Evolutionary conservation across 2,888 invertebrate species (phyloP).

Genomic region (Caenorhabditis doughertyi): DNA sequence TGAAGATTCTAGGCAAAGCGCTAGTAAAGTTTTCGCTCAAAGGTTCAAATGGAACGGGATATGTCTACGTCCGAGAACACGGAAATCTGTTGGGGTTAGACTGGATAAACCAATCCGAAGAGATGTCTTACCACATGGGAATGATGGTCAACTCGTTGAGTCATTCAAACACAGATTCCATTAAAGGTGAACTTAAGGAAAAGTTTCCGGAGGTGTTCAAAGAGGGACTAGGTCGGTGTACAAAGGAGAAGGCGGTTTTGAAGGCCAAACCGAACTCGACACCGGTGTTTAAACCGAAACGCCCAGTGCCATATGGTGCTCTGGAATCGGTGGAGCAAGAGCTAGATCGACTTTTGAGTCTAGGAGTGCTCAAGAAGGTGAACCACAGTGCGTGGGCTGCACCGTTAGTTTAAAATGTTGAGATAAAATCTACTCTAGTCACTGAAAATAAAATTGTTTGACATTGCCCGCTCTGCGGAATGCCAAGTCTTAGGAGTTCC

Average conservation of each 20-base stretch:
- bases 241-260: not conserved
- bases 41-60: not conserved
- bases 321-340: not conserved
- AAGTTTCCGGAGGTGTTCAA: slow-evolving; percentile 17
- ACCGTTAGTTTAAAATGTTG: slow-evolving; percentile 71
- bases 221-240: slow-evolving; percentile 7
- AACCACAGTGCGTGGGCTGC: slow-evolving; percentile 67
- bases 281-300: slow-evolving; percentile 5
- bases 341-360: not conserved
- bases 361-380: slow-evolving; percentile 29
- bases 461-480: too few species aligned
- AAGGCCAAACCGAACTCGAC: not conserved
- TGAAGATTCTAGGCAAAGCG: not conserved
- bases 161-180: not conserved
- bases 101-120: not conserved
- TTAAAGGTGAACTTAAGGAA: not conserved
- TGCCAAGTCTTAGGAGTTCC: too few species aligned
- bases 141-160: not conserved
- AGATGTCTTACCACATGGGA: slow-evolving; percentile 3
- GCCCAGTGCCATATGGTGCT: not conserved
- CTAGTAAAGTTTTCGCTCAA: not conserved
- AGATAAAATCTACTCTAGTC: too few species aligned
- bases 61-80: slow-evolving; percentile 14
- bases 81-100: slow-evolving; percentile 9
- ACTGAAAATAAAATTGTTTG: too few species aligned